Evolutionary conservation across 2,888 invertebrate genomes (phyloP), one percentile per base, ranked within the genome.

Genomic region (Orthonychiurus folsomi): DNA sequence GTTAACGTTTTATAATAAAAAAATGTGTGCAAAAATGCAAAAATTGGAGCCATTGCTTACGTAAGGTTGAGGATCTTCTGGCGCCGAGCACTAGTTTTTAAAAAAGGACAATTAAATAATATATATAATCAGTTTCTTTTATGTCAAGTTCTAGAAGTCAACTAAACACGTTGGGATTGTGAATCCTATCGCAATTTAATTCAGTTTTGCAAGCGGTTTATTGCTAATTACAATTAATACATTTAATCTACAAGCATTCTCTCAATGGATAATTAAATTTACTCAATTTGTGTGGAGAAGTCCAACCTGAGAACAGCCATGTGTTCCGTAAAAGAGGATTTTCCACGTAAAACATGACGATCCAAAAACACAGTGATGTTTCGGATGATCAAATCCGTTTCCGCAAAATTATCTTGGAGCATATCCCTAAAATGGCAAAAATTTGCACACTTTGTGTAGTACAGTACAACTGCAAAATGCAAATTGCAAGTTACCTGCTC

Each of bases 51-150:
- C 24, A 54, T 27, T 48, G 73, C 81, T 81, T 75, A 81, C 81
- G 77, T 76, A 64, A 77, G 75, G 72, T 77, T 76, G 62, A 78
- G 73, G 60, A 81, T 71, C 60, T 79, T 78, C 73, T 79, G 76
- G 67, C 81, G 77, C 68, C 80, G 79, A 73, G 77, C 77, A 75
- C 81, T 81, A 79, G 78, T 75, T 78, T 50, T 28, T 25, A 61
- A 53, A 47, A 37, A 63, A 25, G 52, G 15, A 37, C 15, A 37
- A 15, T 9, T 37, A 37, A 37, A 15, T 5, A n/a, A n/a, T n/a
- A n/a, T n/a, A n/a, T n/a, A n/a, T n/a, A n/a, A n/a, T n/a, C n/a
- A n/a, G n/a, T n/a, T n/a, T n/a, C n/a, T n/a, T n/a, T n/a, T n/a
- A n/a, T n/a, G n/a, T n/a, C n/a, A n/a, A n/a, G n/a, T n/a, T n/a